Evolutionary conservation across 1,140 invertebrate genomes (phyloP), one percentile per base, ranked within the genome.

Genomic region (Drosophila sechellia): DNA sequence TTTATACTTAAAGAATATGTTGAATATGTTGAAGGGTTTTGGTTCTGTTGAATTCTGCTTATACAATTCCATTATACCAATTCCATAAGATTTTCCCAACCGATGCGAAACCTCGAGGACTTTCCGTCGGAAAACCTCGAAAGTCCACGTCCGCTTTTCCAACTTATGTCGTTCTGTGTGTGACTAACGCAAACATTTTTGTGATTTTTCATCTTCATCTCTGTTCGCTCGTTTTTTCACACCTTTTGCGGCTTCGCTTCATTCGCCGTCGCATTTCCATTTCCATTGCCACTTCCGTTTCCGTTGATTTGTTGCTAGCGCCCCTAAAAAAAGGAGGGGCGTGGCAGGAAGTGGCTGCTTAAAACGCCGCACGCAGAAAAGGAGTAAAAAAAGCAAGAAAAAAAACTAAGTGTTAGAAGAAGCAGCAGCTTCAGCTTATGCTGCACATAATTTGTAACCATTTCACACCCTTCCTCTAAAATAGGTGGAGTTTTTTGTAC

Each of bases 361-460:
- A 86, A 87, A 86, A 76, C 75, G 83, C 57, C 66, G 75, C 70
- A 79, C 69, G 70, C 83, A 78, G 83, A 63, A 50, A 80, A 73
- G 65, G 64, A 75, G 78, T 71, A n/a, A 53, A 73, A 68, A 53
- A 42, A 45, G 54, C 56, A 50, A 43, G 35, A 25, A 39, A 42
- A 17, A 61, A 31, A 34, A 35, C 25, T 15, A 27, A 49, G 46
- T 48, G 46, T 48, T 15, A 52, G 40, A 55, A 53, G 35, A 25
- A 40, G 59, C 13, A 57, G 40, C 48, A 42, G 37, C 59, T 39
- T 42, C 66, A 56, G 74, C 72, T 66, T 57, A 61, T 70, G 65
- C 83, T 87, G 84, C 84, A 79, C 79, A 87, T 87, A 87, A 87
- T 87, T 87, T 87, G 84, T 87, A 79, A 87, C 83, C 78, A 87